Conservation (phyloP, 2,797 vertebrate species). For the Rhyacichthys aspro region DNA sequence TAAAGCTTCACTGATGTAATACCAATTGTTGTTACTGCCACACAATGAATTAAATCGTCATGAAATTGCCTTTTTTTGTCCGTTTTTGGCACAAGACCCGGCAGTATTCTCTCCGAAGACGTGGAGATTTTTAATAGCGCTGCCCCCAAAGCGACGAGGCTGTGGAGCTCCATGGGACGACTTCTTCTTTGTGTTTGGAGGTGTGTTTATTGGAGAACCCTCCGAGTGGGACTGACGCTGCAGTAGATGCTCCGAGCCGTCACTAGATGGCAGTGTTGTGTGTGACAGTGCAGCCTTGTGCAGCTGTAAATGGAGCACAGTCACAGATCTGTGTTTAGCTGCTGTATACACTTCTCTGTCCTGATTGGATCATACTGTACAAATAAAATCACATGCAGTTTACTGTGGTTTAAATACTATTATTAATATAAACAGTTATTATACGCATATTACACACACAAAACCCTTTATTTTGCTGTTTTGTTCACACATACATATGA, state of each 20-base stretch:
- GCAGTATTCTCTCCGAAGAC: slow-evolving; percentile 24
- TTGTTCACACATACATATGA: too few species aligned
- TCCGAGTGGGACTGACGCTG: background rate
- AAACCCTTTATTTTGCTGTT: too few species aligned
- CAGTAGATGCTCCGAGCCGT: background rate
- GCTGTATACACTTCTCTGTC: background rate
- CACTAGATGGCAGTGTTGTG: slow-evolving; percentile 78
- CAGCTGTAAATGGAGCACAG: background rate
- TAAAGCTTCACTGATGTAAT: slow-evolving; percentile 12
- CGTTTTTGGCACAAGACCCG: slow-evolving; percentile 22
- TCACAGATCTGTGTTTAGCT: background rate
- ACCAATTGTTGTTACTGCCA: slow-evolving; percentile 10
- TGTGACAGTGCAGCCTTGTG: slow-evolving; percentile 31
- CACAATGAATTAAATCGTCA: slow-evolving; percentile 41
- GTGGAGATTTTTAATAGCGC: too few species aligned
- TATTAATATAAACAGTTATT: too few species aligned
- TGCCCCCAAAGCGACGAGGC: slow-evolving; percentile 41
- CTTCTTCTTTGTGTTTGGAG: slow-evolving; percentile 25
- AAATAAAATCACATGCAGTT: too few species aligned
- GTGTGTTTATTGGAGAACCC: slow-evolving; percentile 6
- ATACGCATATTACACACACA: too few species aligned
- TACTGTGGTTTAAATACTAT: too few species aligned
- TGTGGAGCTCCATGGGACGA: slow-evolving; percentile 50
- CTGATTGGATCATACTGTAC: too few species aligned
- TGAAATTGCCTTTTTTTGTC: slow-evolving; percentile 47